A percentile compares a stretch with the other conserved stretches of the same genome.
Conservation (phyloP, 1,140 invertebrate species). For the Paraescarpia echinospica region DNA sequence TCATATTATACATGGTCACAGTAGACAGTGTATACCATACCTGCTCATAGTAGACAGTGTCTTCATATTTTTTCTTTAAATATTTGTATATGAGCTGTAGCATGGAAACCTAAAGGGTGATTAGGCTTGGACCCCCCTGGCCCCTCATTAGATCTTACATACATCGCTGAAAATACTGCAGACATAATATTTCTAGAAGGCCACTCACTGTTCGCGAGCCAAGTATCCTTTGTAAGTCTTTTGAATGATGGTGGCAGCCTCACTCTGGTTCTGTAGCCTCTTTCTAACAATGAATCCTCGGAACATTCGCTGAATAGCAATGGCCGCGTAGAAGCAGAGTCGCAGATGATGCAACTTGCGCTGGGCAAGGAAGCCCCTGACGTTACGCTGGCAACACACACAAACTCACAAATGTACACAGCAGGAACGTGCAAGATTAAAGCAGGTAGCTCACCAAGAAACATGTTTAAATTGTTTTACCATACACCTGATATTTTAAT, state of each 20-base stretch:
- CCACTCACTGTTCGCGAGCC: constrained; percentile 60
- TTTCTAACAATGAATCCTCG: constrained; percentile 67
- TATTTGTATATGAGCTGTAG: no score
- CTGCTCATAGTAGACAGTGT: no score
- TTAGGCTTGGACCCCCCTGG: no score
- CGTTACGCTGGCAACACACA: constrained; percentile 61
- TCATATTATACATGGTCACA: no score
- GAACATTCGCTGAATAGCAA: constrained; percentile 78
- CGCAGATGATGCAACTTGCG: constrained; percentile 47
- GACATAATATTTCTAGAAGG: not conserved
- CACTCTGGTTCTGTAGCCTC: constrained; percentile 66
- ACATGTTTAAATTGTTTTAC: no score
- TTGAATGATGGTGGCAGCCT: constrained; percentile 71
- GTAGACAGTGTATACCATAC: no score
- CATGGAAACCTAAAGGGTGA: no score
- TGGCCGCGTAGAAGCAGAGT: constrained; percentile 65
- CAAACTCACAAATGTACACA: not conserved
- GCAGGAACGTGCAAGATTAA: no score
- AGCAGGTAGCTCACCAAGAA: no score
- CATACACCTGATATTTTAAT: no score
- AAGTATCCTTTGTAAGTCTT: constrained; percentile 69
- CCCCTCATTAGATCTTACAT: no score
- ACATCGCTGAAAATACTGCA: not conserved
- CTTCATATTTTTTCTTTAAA: no score
- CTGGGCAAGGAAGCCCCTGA: constrained; percentile 66